These are phyloP conservation scores for Molossus molossus DNA, from an alignment of 2,797 vertebrate species.

Conservation along the genomic window DNA sequence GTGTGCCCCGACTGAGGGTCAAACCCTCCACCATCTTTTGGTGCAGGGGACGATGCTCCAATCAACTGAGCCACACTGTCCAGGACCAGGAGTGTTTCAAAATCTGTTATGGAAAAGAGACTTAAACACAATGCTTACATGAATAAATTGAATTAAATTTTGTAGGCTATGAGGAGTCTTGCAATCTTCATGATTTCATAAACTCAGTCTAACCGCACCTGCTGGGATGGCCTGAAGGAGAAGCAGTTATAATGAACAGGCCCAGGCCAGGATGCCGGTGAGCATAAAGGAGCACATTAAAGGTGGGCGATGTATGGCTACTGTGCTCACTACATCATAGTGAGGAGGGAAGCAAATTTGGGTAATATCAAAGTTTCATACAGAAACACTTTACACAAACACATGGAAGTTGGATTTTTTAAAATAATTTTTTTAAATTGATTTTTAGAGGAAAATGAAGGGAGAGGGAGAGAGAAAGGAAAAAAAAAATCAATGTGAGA, in stretches of 20 bases:
- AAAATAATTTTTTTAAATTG: no score
- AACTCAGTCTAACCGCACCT: background rate
- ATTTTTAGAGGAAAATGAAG: no score
- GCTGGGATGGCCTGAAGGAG: background rate
- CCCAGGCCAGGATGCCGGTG: background rate
- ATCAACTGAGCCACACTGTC: no score
- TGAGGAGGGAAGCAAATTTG: background rate
- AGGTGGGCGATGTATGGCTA: background rate
- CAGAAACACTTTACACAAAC: background rate
- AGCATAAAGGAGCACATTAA: background rate
- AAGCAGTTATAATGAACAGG: background rate
- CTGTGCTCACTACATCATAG: background rate
- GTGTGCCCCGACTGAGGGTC: no score
- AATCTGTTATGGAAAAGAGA: background rate
- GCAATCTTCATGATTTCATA: background rate
- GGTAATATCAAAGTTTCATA: background rate
- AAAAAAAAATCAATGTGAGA: no score
- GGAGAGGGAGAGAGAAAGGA: no score
- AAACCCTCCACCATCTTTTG: no score
- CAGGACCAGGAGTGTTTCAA: background rate
- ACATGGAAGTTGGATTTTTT: background rate
- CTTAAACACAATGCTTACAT: background rate
- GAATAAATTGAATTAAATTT: background rate
- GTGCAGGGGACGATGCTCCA: no score
- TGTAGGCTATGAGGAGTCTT: background rate